Evolutionary conservation across 2,113 vertebrate genomes (phyloP), one percentile per base, ranked within the genome.

Genomic region (Crocuta crocuta): DNA sequence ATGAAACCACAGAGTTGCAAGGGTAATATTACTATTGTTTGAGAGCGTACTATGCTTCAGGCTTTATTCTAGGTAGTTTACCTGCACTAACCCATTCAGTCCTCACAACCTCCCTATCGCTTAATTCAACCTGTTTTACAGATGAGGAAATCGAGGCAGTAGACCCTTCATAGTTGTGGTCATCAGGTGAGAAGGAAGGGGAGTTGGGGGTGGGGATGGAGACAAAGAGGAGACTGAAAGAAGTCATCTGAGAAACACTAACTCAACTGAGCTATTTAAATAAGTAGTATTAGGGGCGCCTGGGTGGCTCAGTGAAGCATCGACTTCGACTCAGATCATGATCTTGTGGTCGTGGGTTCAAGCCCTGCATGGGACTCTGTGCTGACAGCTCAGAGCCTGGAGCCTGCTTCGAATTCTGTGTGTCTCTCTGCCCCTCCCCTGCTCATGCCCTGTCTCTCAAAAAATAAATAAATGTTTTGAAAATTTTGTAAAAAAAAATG

Each of bases 121-220:
- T 89, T 80, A 35, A 92, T 92, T 92, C 68, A 9, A 6, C 23
- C 48, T 61, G 11, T 92, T 84, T 96, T 91, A 79, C 80, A 87
- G 94, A 74, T 65, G 12, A 94, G 45, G 26, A 79, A 50, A 84
- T 24, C 70, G 23, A 65, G 55, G 58, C 78, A 91, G 63, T 3
- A 71, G 5, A 94, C 85, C 15, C 53, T 26, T 97, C 35, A 87
- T 53, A 90, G 39, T 26, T 91, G 13, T 12, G 7, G 28, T 71
- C 65, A 66, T 13, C 53, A 78, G n/a, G 23, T 88, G 58, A 93
- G 28, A 89, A 73, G 16, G 19, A n/a, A 24, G 15, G 17, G 91
- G 53, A 5, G 10, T 28, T 43, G 4, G 11, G 13, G 17, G 26
- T 12, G 4, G 7, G 7, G 74, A 68, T 53, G n/a, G 21, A 81